phyloP scores from a whole-genome alignment of 2,113 vertebrate species.

The Okapia johnstoni region DNA sequence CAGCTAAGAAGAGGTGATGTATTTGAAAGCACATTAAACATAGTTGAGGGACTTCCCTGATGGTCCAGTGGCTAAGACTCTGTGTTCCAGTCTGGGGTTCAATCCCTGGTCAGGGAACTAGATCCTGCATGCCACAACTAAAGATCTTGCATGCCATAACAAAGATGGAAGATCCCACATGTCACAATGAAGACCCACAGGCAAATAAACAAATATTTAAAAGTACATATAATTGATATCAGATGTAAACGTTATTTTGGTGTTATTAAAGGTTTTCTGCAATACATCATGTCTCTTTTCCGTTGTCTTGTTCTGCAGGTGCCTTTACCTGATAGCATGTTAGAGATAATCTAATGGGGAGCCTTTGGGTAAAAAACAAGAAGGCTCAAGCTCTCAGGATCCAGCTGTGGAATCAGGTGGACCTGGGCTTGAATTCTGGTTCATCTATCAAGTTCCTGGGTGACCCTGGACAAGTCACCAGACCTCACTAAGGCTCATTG shows the following conservation, averaged over 20 bases:
- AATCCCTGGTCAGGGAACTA: not conserved
- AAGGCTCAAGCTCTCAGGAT: not conserved
- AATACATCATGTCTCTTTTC: not conserved
- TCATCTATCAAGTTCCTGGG: not conserved
- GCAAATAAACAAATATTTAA: not conserved
- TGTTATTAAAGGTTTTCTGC: not conserved
- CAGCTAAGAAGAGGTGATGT: not conserved
- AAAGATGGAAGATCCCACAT: not conserved
- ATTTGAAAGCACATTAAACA: not conserved
- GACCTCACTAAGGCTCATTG: not conserved
- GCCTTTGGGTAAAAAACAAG: not conserved
- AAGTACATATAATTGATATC: not conserved
- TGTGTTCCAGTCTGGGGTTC: not conserved
- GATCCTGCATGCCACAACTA: not conserved
- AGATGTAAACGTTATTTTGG: not conserved
- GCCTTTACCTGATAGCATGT: not conserved
- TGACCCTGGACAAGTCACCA: not conserved
- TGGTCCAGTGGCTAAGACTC: not conserved
- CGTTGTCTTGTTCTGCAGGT: rapidly evolving
- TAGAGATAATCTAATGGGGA: not conserved
- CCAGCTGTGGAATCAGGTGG: not conserved
- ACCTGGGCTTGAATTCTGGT: not conserved
- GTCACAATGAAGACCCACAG: not conserved
- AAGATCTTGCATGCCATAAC: not conserved
- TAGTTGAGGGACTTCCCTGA: not conserved